Evolutionary conservation across 2,113 vertebrate genomes (phyloP), one percentile per base, ranked within the genome.

Genomic region (Channa maculata): DNA sequence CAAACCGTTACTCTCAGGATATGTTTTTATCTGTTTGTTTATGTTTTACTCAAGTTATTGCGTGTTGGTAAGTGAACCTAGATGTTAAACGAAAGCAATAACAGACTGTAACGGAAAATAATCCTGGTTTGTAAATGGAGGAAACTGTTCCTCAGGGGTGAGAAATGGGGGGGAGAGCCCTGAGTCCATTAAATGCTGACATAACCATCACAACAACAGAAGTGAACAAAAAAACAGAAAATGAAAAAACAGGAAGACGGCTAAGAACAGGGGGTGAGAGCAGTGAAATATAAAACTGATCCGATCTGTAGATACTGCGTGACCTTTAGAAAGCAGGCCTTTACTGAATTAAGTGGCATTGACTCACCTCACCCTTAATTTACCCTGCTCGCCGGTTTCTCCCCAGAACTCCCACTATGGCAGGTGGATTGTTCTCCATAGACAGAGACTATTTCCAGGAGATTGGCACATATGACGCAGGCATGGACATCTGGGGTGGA

Each of bases 401-500:
- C 62, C 75, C 10, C 87, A 99, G 98, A 92, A 99, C 98, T 77
- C 98, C 98, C 82, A 99, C 98, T 79, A 99, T 99, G 98, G 98
- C 97, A 75, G 97, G 98, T 82, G 97, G 98, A 78, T 94, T 99
- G 84, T 99, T 99, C 93, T 98, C 98, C 84, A 99, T 99, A 94
- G 97, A 99, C 91, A 94, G 97, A 92, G 97, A 99, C 92, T 99
- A 99, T 92, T 99, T 99, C 88, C 96, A 98, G 86, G 96, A 98
- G 93, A 99, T 99, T 72, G 98, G 98, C 90, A 98, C 97, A 1
- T 99, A 99, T 50, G 98, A 99, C 90, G 96, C 97, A 87, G 98
- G 98, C 93, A 99, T 99, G 98, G 97, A 99, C 95, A 99, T 99
- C 91, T 99, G 98, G 98, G 98, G 97, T 77, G 98, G 98, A 90